These are phyloP conservation scores for Tribolium freemani DNA, from an alignment of 2,888 invertebrate species.

Conservation along the genomic window DNA sequence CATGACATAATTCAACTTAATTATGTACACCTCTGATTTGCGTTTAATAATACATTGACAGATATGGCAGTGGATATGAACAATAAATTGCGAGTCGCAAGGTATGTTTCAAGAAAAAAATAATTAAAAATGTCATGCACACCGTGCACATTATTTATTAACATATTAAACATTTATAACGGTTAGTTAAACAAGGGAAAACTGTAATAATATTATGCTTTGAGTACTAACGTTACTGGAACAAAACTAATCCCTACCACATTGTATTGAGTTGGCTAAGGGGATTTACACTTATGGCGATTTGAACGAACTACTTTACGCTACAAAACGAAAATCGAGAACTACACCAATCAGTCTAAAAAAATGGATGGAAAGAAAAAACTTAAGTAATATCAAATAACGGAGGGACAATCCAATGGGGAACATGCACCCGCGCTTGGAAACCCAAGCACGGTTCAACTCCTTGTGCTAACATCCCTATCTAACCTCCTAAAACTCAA, in stretches of 20 bases:
- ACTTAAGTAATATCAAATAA: constrained; percentile 34
- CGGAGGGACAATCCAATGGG: constrained; percentile 20
- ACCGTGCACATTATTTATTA: not conserved
- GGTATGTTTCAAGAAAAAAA: constrained; percentile 3
- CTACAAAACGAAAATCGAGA: not conserved
- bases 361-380: constrained; percentile 9
- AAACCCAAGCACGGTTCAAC: not conserved
- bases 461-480: constrained; percentile 34
- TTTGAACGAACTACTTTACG: not conserved
- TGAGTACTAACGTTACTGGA: not conserved
- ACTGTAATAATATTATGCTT: not conserved
- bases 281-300: not conserved
- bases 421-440: not conserved
- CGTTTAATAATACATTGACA: constrained; percentile 11
- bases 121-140: constrained; percentile 2
- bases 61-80: constrained; percentile 42
- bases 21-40: constrained; percentile 24
- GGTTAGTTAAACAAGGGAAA: not conserved
- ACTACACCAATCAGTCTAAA: not conserved
- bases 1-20: constrained; percentile 6
- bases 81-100: constrained; percentile 17
- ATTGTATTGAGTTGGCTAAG: not conserved
- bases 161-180: not conserved
- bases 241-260: not conserved
- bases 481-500: constrained; percentile 19